A percentile compares a stretch with the other conserved stretches of the same genome.
phyloP scores from a whole-genome alignment of 2,888 invertebrate genomes.

The Flabesymbios commensalis region DNA sequence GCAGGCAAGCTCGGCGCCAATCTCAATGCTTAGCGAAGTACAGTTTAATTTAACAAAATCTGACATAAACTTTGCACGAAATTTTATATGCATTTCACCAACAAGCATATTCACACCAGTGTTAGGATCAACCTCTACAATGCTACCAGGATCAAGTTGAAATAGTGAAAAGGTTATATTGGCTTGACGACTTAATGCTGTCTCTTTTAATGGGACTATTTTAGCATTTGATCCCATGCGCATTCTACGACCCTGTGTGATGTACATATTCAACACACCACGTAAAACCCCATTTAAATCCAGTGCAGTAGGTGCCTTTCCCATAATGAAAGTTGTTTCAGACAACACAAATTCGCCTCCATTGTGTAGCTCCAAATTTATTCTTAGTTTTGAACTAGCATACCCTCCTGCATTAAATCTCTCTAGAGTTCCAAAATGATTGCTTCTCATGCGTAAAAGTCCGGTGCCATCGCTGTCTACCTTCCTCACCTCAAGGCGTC shows the following conservation, averaged over 20 bases:
- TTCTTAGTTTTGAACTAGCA: slow-evolving; percentile 39
- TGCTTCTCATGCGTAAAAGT: slow-evolving; percentile 38
- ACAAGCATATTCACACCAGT: slow-evolving; percentile 42
- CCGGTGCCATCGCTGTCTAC: slow-evolving; percentile 46
- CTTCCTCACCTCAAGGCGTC: slow-evolving; percentile 39
- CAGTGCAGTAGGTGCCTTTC: slow-evolving; percentile 40
- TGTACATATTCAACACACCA: slow-evolving; percentile 40
- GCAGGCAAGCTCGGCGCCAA: slow-evolving; percentile 39
- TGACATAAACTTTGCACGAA: slow-evolving; percentile 35
- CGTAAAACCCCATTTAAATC: slow-evolving; percentile 42
- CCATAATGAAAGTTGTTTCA: slow-evolving; percentile 42
- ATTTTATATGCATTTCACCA: slow-evolving; percentile 39
- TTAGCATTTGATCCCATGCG: slow-evolving; percentile 42
- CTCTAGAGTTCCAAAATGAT: slow-evolving; percentile 43
- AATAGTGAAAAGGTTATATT: slow-evolving; percentile 41
- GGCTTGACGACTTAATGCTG: slow-evolving; percentile 24
- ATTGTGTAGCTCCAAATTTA: slow-evolving; percentile 44
- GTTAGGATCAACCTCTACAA: slow-evolving; percentile 38
- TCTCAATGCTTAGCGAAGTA: slow-evolving; percentile 38
- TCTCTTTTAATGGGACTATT: slow-evolving; percentile 39
- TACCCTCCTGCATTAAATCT: slow-evolving; percentile 22
- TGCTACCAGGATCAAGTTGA: slow-evolving; percentile 44
- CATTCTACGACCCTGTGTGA: slow-evolving; percentile 34
- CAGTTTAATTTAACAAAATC: slow-evolving; percentile 42
- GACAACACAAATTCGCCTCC: slow-evolving; percentile 47